Base-by-base conservation (phyloP, 2,797 vertebrate species). In the Champsocephalus gunnari region DNA sequence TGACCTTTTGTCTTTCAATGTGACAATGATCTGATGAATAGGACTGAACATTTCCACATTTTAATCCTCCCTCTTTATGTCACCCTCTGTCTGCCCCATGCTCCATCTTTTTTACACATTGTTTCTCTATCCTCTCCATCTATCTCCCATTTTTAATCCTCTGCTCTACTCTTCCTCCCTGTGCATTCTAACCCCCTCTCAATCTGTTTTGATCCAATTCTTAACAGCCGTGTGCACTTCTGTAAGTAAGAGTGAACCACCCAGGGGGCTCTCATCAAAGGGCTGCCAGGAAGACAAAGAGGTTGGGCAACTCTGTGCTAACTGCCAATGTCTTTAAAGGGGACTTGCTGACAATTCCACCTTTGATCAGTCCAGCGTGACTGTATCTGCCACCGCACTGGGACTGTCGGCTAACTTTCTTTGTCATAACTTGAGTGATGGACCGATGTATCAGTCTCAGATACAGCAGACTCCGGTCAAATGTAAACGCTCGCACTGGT, bases 151-250 rank as follows among this genome's bases (percentile, higher is more conserved):
- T 83, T 85, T 84, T 79, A 86, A 90, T 89, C 85, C 78, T 81
- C 64, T 51, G 73, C 77, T 86, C 66, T n/a, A 3, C 62, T 81
- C 74, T 80, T 79, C 51, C 73, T 83, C 78, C 47, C 73, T 66
- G 84, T 72, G 86, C 84, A 81, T 83, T 81, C 87, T 21, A 85
- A 81, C 86, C 88, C 75, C 73, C 82, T 79, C 89, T 90, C 91
- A 81, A 88, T 93, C 92, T 92, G 90, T 94, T 94, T 91, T 92
- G 92, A 94, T 94, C 92, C 88, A 85, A 92, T 92, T 91, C 91
- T 91, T 90, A 95, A 92, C 91, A 91, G 91, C 90, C 84, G 71
- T 88, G 89, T 81, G 84, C 89, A 89, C 91, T 91, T 91, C 89
- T 84, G 89, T 93, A 92, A 93, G 93, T 93, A 92, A 91, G 88